A percentile compares a stretch with the other conserved stretches of the same genome.
Conservation (phyloP, 2,113 vertebrate species). For the Callorhinus ursinus region DNA sequence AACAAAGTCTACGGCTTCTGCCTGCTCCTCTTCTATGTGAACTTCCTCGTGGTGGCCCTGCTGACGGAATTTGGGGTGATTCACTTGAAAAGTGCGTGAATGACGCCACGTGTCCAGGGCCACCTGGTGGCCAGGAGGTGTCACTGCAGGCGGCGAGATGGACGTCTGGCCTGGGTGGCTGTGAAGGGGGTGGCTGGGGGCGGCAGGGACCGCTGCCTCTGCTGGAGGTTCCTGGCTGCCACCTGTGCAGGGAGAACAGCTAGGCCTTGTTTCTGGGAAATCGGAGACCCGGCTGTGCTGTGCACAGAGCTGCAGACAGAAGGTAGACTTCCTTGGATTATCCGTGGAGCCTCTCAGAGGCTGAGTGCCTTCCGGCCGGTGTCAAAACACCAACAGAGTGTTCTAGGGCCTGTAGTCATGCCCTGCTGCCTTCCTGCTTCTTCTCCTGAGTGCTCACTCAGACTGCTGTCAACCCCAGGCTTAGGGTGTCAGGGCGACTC, state of each 20-base stretch:
- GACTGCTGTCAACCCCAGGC: not conserved
- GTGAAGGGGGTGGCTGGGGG: rapidly evolving
- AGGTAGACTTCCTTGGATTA: rapidly evolving
- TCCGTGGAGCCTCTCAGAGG: not conserved
- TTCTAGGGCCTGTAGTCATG: not conserved
- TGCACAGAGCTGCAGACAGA: not conserved
- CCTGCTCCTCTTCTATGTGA: constrained; percentile 90
- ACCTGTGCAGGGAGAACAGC: not conserved
- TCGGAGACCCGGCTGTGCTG: not conserved
- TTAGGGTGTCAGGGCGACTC: rapidly evolving
- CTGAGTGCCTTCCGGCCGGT: not conserved
- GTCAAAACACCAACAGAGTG: rapidly evolving
- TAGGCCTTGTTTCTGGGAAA: not conserved
- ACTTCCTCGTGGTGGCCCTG: constrained; percentile 92
- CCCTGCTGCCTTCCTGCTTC: not conserved
- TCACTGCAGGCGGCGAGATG: not conserved
- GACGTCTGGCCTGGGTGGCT: rapidly evolving
- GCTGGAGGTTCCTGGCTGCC: not conserved
- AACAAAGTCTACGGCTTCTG: constrained; percentile 87
- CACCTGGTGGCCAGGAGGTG: not conserved
- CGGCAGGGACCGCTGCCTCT: rapidly evolving
- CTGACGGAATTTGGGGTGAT: constrained; percentile 94
- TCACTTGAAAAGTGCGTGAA: constrained; percentile 57
- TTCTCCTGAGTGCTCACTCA: not conserved
- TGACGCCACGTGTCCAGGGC: rapidly evolving